A percentile compares a stretch with the other conserved stretches of the same genome.
These are phyloP conservation scores for Cynocephalus volans DNA, from an alignment of 2,113 vertebrate genomes.

Conservation along the genomic window DNA sequence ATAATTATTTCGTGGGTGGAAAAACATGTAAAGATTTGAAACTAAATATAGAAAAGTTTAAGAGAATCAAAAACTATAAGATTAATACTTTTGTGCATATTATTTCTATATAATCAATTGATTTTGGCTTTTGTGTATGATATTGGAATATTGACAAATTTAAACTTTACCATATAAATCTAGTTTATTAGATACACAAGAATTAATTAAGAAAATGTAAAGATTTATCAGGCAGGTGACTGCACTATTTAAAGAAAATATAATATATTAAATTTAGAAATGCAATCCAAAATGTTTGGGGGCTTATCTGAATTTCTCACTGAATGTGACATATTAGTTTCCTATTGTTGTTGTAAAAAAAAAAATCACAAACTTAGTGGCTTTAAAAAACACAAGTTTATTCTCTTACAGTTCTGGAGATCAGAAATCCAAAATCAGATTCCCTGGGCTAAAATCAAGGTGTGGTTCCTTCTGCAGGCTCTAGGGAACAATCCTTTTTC, in stretches of 20 bases:
- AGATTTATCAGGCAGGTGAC: constrained; percentile 7
- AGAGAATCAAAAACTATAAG: constrained; percentile 15
- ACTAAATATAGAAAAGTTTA: background rate
- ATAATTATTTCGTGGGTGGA: background rate
- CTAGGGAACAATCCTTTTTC: background rate
- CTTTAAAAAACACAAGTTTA: constrained; percentile 31
- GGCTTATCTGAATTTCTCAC: background rate
- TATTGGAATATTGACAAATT: background rate
- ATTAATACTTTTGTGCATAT: background rate
- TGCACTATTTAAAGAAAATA: constrained; percentile 37
- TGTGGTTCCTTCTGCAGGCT: background rate
- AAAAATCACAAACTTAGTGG: background rate
- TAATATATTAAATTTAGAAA: constrained; percentile 54
- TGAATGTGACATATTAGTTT: background rate
- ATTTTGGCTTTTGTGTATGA: background rate
- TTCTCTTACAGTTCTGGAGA: background rate
- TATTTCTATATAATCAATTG: constrained; percentile 2
- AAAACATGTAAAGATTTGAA: constrained; percentile 1
- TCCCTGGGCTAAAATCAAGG: background rate
- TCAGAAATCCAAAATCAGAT: background rate
- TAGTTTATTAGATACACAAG: constrained; percentile 36
- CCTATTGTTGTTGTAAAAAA: background rate
- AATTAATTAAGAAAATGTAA: background rate
- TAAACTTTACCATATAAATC: constrained; percentile 2
- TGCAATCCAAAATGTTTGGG: constrained; percentile 40